Evolutionary conservation across 2,888 invertebrate species (phyloP), one percentile per base, ranked within the genome.

Genomic region (Asteroscopus sphinx): DNA sequence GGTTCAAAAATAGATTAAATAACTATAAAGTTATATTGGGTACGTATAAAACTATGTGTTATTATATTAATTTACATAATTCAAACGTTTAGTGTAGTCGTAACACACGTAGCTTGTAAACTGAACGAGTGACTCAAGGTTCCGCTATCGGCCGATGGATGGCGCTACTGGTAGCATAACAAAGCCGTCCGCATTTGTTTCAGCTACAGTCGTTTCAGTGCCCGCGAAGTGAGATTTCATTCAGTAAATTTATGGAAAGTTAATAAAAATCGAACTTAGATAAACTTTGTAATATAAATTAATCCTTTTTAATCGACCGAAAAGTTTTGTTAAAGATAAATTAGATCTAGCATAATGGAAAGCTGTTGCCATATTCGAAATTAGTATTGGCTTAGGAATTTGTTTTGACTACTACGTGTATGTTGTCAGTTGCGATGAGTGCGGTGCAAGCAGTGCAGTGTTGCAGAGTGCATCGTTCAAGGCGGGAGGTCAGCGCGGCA

Each of bases 141-240:
- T 82, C 81, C 35, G 92, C 93, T 93, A 93, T 81, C 82, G 71
- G 78, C 59, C 86, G 63, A 82, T 61, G 93, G 93, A 91, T 93
- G 93, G 92, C 93, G 87, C 46, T 71, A 83, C 48, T 3, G 16
- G 84, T 85, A 56, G 44, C 59, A 54, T 16, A 59, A 55, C 39
- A 46, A 57, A 51, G 35, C 46, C 33, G 47, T 42, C 45, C n/a
- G 5, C n/a, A 35, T 32, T 46, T 41, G 47, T 54, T 64, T 53
- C 5, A 28, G 30, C 11, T 36, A 35, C 35, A 64, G 39, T 32
- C 41, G 15, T 55, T 73, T 61, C 40, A 52, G 37, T 49, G 60
- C 15, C 36, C n/a, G 41, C 25, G 21, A 26, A 11, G 42, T 65
- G 54, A 48, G 30, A 39, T 54, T 59, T 49, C 11, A 28, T 48